A percentile compares a stretch with the other conserved stretches of the same genome.
Evolutionary conservation across 2,888 invertebrate genomes (phyloP).

Genomic region (Orchesella flavescens): DNA sequence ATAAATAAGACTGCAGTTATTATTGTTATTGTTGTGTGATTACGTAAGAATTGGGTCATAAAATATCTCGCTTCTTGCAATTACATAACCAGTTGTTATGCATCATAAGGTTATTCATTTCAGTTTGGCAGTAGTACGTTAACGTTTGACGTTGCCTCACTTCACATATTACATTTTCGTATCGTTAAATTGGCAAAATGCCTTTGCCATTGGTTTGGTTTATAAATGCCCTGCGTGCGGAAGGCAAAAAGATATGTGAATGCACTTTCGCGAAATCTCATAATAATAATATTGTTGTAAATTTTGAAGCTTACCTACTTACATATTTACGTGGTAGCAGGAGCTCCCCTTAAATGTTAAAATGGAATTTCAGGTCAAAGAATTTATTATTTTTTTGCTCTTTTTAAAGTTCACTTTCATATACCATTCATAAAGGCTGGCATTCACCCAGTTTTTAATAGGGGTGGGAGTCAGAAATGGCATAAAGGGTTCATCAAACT

Average conservation of each 20-base stretch:
- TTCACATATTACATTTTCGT: too few species aligned
- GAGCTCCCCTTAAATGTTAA: too few species aligned
- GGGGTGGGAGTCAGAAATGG: neutral
- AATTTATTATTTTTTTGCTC: neutral
- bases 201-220: neutral
- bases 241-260: conserved; percentile 17
- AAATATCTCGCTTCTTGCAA: neutral
- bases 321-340: too few species aligned
- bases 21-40: neutral
- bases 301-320: too few species aligned
- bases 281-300: neutral
- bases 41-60: conserved; percentile 35
- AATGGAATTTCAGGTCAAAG: conserved; percentile 21
- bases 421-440: conserved; percentile 21
- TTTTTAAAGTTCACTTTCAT: conserved; percentile 18
- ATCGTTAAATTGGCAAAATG: neutral
- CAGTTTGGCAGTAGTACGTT: too few species aligned
- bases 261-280: neutral
- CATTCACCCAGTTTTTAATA: conserved; percentile 33
- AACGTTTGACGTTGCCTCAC: neutral
- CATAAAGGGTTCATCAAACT: neutral
- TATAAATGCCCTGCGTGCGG: conserved; percentile 10
- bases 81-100: conserved; percentile 10
- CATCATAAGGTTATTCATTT: conserved; percentile 11
- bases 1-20: too few species aligned